Base-by-base conservation (phyloP, 2,797 vertebrate genomes). In the Okamejei kenojei region DNA sequence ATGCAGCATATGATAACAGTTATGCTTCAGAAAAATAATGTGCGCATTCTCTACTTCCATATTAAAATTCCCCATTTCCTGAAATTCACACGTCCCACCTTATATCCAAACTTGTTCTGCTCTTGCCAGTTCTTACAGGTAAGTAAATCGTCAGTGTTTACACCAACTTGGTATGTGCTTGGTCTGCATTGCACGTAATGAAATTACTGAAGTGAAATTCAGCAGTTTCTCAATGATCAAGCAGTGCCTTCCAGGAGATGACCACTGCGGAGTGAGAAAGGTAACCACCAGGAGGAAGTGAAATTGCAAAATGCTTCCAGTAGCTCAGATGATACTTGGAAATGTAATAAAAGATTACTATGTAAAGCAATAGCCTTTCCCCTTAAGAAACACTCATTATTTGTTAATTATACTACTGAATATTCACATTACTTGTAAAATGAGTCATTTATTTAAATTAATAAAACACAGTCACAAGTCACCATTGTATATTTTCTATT, bases 341-440 rank as follows among this genome's bases (percentile, higher is more conserved):
- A 88, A 35, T 61, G n/a, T 68, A 68, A 88, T 88, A 63, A 32
- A 35, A n/a, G 63, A 35, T 68, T 68, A 68, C 63, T 63, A 7
- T 86, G 11, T 63, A 86, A 86, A 63, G 1, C 38, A 82, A 58
- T 58, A 86, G 54, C 29, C n/a, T 86, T 35, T 68, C n/a, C 2
- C n/a, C 84, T 35, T 68, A 61, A n/a, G 84, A 88, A 88, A 68
- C 63, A 35, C n/a, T 68, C n/a, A 88, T 88, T n/a, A 86, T 86
- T 86, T 86, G 82, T 86, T 86, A 63, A 65, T 86, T 86, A 86
- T 5, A 29, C 58, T 32, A 17, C 29, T 61, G 45, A 84, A 86
- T 13, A 1, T 86, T 58, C 5, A 7, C 58, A 7, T 63, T 86
- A n/a, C 58, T 7, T 86, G 82, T 38, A 63, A 86, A 86, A 86